Percentiles rank a stretch among this genome's conserved stretches.
Conservation (phyloP, 2,888 invertebrate species). For the Thysanoteuthis rhombus region DNA sequence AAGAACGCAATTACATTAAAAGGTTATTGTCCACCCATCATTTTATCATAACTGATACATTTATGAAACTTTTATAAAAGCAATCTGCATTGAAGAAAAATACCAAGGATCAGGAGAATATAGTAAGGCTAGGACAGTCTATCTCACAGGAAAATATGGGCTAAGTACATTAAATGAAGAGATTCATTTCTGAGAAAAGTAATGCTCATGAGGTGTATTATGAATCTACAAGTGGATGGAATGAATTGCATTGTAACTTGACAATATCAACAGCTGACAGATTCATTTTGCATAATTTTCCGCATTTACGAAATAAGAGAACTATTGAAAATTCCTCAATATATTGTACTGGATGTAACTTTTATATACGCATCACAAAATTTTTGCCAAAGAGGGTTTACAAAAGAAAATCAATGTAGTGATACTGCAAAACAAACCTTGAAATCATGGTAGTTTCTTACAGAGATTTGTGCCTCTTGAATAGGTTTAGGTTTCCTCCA, state of each 20-base stretch:
- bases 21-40: too few relatives aligned
- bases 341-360: not conserved
- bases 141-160: not conserved
- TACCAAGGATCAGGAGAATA: not conserved
- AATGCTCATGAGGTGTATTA: not conserved
- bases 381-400: not conserved
- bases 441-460: too few relatives aligned
- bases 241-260: not conserved
- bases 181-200: not conserved
- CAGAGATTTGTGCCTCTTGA: too few relatives aligned
- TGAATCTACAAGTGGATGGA: not conserved
- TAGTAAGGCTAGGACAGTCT: not conserved
- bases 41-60: too few relatives aligned
- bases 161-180: not conserved
- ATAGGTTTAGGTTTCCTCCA: too few relatives aligned
- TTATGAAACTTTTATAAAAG: too few relatives aligned
- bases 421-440: too few relatives aligned
- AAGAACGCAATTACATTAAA: too few relatives aligned
- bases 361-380: not conserved
- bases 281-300: not conserved
- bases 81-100: too few relatives aligned
- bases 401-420: too few relatives aligned
- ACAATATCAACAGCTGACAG: not conserved
- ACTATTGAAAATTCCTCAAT: not conserved
- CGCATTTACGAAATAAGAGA: not conserved